phyloP scores from a whole-genome alignment of 2,888 invertebrate genomes.

The Lagria hirta region DNA sequence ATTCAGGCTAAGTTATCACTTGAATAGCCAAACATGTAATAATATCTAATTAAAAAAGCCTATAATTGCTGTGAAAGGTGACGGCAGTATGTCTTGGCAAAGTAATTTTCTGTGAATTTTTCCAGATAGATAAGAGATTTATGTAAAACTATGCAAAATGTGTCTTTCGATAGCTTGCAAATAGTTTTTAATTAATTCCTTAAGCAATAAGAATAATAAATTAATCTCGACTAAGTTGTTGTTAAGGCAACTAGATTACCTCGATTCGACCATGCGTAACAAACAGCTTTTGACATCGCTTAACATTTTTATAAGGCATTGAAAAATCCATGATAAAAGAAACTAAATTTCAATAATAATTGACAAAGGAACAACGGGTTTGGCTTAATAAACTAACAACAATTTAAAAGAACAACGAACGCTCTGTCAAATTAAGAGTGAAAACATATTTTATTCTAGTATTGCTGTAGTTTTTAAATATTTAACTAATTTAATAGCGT shows the following conservation, averaged over 20 bases:
- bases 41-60: neutral
- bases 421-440: too few relatives aligned
- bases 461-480: too few relatives aligned
- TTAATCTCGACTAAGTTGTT: slow-evolving; percentile 17
- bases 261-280: slow-evolving; percentile 30
- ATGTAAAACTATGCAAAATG: slow-evolving; percentile 18
- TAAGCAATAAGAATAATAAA: slow-evolving; percentile 25
- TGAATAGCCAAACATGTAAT: slow-evolving; percentile 1
- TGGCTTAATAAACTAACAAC: too few relatives aligned
- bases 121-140: too few relatives aligned
- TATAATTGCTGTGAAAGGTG: slow-evolving; percentile 2
- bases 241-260: slow-evolving; percentile 29
- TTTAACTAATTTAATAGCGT: too few relatives aligned
- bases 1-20: neutral
- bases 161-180: slow-evolving; percentile 4
- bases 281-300: slow-evolving; percentile 19
- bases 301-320: slow-evolving; percentile 15
- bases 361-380: too few relatives aligned
- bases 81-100: neutral
- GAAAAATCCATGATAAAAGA: too few relatives aligned
- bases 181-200: slow-evolving; percentile 23
- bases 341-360: too few relatives aligned
- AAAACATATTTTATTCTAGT: too few relatives aligned
- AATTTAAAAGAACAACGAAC: too few relatives aligned
- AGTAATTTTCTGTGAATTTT: slow-evolving; percentile 7